These are phyloP conservation scores for Esperia sulphurella DNA, from an alignment of 2,888 invertebrate genomes.

Conservation along the genomic window DNA sequence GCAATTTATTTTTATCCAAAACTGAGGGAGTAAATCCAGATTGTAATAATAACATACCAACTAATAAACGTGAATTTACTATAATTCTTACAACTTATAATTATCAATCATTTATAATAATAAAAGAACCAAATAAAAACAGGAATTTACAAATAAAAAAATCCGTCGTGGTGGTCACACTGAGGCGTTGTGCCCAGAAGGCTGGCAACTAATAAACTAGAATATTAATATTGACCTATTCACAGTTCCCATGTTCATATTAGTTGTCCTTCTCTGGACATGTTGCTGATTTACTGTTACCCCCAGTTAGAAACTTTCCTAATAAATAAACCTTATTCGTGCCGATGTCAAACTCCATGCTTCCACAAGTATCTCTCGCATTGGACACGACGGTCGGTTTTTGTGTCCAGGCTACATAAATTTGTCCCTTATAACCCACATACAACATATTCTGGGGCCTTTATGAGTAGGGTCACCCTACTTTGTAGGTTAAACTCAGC, in stretches of 20 bases:
- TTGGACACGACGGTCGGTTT: constrained; percentile 51
- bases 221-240: constrained; percentile 6
- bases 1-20: too few species aligned
- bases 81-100: too few species aligned
- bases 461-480: constrained; percentile 68
- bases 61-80: too few species aligned
- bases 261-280: constrained; percentile 47
- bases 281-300: constrained; percentile 67
- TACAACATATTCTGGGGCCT: constrained; percentile 56
- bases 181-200: too few species aligned
- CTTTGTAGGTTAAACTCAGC: constrained; percentile 51
- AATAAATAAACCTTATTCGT: constrained; percentile 74
- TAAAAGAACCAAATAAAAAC: too few species aligned
- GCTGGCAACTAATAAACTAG: too few species aligned
- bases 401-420: constrained; percentile 63
- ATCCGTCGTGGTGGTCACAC: too few species aligned
- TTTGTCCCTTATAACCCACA: constrained; percentile 56
- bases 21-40: too few species aligned
- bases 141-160: too few species aligned
- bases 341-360: constrained; percentile 68
- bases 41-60: too few species aligned
- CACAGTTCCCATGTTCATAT: constrained; percentile 30
- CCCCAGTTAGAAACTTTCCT: constrained; percentile 62
- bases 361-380: constrained; percentile 58
- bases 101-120: too few species aligned